Evolutionary conservation across 2,113 vertebrate species (phyloP).

Genomic region (Tapirus terrestris): DNA sequence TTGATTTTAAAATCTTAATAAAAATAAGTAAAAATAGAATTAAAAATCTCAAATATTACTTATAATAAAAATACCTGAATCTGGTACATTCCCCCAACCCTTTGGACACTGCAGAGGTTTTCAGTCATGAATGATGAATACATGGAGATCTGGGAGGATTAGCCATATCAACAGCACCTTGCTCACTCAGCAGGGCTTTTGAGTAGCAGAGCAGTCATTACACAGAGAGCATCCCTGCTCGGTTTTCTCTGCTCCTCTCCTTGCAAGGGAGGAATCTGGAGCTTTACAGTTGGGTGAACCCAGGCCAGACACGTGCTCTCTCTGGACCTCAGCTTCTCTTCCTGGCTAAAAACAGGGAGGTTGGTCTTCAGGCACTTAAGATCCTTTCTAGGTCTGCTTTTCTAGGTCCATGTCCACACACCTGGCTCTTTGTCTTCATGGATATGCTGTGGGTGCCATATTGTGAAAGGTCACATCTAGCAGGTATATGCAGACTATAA

Average conservation of each 20-base stretch:
- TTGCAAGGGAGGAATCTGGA: neutral
- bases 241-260: neutral
- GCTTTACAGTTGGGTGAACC: neutral
- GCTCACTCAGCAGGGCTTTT: too few relatives aligned
- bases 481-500: neutral
- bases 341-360: neutral
- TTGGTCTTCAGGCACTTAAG: neutral
- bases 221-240: neutral
- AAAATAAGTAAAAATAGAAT: neutral
- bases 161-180: too few relatives aligned
- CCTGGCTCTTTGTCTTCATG: accelerated
- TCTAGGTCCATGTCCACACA: neutral
- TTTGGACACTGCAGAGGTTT: too few relatives aligned
- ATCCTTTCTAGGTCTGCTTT: neutral
- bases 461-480: too few relatives aligned
- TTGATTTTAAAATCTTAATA: neutral
- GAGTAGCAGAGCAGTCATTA: too few relatives aligned
- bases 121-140: neutral
- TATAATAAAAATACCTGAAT: neutral
- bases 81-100: neutral
- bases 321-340: neutral
- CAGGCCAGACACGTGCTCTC: neutral
- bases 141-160: neutral
- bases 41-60: neutral
- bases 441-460: neutral